Evolutionary conservation across 2,113 vertebrate genomes (phyloP).

Genomic region (Rhea pennata): DNA sequence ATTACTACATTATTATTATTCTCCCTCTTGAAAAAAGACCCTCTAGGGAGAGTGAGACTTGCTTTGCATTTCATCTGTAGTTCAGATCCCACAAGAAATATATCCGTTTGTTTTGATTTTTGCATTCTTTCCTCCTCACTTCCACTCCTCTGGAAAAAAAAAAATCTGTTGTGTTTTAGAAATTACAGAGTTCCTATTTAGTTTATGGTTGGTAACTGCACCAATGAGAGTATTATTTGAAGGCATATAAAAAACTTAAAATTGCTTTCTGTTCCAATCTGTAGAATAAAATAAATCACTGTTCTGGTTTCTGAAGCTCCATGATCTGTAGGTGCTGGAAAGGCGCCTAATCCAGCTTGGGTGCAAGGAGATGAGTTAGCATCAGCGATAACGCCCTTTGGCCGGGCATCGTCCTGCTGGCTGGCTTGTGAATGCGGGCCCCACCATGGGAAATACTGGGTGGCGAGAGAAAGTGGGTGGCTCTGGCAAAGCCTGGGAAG

Average conservation of each 20-base stretch:
- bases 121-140: background rate
- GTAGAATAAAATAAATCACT: background rate
- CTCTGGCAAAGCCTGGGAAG: background rate
- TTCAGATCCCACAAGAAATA: conserved; percentile 48
- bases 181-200: conserved; percentile 22
- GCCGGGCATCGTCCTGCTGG: background rate
- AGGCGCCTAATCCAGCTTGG: background rate
- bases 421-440: rapidly evolving
- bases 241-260: background rate
- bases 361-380: background rate
- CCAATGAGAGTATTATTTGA: background rate
- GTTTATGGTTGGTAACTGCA: conserved; percentile 16
- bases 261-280: background rate
- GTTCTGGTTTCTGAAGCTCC: background rate
- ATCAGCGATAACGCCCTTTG: background rate
- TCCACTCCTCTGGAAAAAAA: background rate
- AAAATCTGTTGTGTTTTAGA: background rate
- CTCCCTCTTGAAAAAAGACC: conserved; percentile 63
- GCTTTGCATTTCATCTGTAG: conserved; percentile 61
- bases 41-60: conserved; percentile 54
- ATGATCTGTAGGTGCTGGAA: background rate
- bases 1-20: conserved; percentile 73
- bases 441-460: background rate
- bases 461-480: background rate
- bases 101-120: conserved; percentile 52